A percentile compares a stretch with the other conserved stretches of the same genome.
These are phyloP conservation scores for Watsonalla cultraria DNA, from an alignment of 2,888 invertebrate species.

Conservation along the genomic window DNA sequence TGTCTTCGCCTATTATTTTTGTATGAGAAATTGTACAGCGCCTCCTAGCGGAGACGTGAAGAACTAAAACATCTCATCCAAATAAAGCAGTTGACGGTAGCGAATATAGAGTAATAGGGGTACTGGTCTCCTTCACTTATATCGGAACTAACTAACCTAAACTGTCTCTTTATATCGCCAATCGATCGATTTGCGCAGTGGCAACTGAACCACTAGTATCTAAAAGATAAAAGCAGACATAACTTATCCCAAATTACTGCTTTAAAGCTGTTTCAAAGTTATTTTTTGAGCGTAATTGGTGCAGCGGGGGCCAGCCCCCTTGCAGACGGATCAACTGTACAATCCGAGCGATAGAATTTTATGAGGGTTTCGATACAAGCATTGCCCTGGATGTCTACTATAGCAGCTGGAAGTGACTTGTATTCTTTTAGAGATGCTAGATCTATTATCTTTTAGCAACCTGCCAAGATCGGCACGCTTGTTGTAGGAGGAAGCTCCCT, in stretches of 20 bases:
- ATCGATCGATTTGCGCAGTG: not conserved
- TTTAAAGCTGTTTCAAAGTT: not conserved
- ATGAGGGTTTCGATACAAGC: constrained; percentile 70
- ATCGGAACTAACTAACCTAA: no score
- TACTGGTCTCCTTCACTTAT: no score
- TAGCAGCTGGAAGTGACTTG: constrained; percentile 31
- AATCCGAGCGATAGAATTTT: constrained; percentile 74
- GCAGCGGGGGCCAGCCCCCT: constrained; percentile 13
- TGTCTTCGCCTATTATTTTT: no score
- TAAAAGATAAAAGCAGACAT: not conserved
- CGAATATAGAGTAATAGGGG: no score
- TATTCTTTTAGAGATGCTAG: not conserved
- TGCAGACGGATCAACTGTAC: constrained; percentile 61
- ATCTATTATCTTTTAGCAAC: no score
- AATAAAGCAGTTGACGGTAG: no score
- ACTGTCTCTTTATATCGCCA: no score
- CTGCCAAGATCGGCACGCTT: no score
- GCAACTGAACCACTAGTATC: not conserved
- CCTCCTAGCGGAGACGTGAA: no score
- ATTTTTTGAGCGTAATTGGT: not conserved
- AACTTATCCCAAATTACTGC: not conserved
- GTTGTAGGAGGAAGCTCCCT: no score
- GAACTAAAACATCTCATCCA: no score
- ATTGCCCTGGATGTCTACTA: constrained; percentile 27
- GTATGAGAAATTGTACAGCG: no score